Base-by-base conservation (phyloP, 2,888 invertebrate genomes). In the Drosophila prostipennis region DNA sequence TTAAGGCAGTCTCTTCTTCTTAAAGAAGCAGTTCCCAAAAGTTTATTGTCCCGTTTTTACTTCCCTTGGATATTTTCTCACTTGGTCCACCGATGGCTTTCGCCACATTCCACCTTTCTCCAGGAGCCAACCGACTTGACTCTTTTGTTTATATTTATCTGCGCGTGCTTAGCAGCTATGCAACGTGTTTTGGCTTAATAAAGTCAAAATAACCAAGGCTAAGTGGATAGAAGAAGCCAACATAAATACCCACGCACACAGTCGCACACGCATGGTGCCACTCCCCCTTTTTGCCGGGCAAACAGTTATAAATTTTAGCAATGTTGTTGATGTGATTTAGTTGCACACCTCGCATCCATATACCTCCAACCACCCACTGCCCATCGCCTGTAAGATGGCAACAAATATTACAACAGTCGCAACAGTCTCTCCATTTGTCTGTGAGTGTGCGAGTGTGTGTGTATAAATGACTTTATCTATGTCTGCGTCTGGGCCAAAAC, bases 121-220 rank as follows among this genome's bases (percentile, higher is more conserved):
- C 13, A 26, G 13, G 2, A 58, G 13, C 45, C 64, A 2, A n/a
- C 39, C 32, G 69, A 69, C 43, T 69, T 70, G 61, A 61, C 61
- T 46, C 34, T 46, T 70, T 71, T 61, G 70, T 56, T 60, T 69
- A 72, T 76, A 69, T 77, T 80, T 80, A 80, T 74, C 68, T 39
- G 78, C 72, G 87, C 87, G 87, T 84, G 82, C 72, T 82, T 85
- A 72, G 80, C 77, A 74, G 77, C 79, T 80, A 80, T 85, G 86
- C 81, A 80, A 81, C 85, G 81, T 85, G 85, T 80, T 84, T 82
- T 82, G 86, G 82, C 83, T 84, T 87, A 84, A 84, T 84, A 84
- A 87, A 84, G 85, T 87, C 85, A 81, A 79, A 81, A 82, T 77
- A 82, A 72, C 77, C 86, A 80, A 67, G 72, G 80, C 83, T 85